Evolutionary conservation across 1,140 invertebrate genomes (phyloP).

Genomic region (Chironomus striatipennis): DNA sequence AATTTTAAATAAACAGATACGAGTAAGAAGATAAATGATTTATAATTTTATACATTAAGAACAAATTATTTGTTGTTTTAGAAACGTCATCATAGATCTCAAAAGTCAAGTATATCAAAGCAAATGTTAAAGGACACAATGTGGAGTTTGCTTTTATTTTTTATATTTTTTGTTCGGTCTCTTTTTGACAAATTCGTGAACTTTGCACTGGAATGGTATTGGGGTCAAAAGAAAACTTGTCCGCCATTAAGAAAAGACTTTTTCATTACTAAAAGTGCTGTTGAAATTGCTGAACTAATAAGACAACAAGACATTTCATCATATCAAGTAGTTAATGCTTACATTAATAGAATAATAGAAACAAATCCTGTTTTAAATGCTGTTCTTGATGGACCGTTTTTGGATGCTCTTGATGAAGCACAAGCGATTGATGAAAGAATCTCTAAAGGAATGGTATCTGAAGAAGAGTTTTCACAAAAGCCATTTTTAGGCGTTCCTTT

Average conservation of each 20-base stretch:
- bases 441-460: slow-evolving; percentile 42
- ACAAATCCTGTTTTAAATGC: slow-evolving; percentile 74
- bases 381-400: slow-evolving; percentile 67
- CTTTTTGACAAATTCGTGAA: slow-evolving; percentile 33
- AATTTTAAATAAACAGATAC: too few relatives aligned
- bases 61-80: neutral
- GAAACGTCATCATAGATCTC: neutral
- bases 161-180: slow-evolving; percentile 33
- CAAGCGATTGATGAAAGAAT: slow-evolving; percentile 59
- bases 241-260: slow-evolving; percentile 47
- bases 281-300: slow-evolving; percentile 54
- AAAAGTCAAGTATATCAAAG: neutral
- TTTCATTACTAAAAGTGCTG: slow-evolving; percentile 52
- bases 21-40: too few relatives aligned
- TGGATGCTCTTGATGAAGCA: slow-evolving; percentile 68
- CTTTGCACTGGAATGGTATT: slow-evolving; percentile 33
- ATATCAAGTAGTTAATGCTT: slow-evolving; percentile 62
- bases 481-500: slow-evolving; percentile 77
- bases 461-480: slow-evolving; percentile 50
- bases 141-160: slow-evolving; percentile 28
- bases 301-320: slow-evolving; percentile 51
- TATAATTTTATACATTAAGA: too few relatives aligned
- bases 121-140: slow-evolving; percentile 4
- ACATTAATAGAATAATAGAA: slow-evolving; percentile 68
- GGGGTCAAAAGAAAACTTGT: slow-evolving; percentile 31